Evolutionary conservation across 2,797 vertebrate species (phyloP).

Genomic region (Parambassis ranga): DNA sequence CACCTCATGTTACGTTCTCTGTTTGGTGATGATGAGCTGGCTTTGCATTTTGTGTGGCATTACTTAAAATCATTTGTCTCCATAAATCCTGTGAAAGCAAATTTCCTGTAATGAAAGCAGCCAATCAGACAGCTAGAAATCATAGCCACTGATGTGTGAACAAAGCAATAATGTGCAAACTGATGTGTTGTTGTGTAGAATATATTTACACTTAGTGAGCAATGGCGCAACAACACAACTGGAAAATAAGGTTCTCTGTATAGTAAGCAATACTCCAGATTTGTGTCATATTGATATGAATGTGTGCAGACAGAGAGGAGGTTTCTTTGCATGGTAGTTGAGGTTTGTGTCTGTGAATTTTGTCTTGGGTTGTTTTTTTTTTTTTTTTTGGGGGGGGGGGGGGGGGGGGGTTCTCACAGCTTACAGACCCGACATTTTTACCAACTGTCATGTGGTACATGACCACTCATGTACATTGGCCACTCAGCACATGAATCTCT

Average conservation of each 20-base stretch:
- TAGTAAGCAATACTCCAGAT: too few species aligned
- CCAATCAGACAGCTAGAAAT: neutral
- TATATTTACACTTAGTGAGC: too few species aligned
- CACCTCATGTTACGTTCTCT: too few species aligned
- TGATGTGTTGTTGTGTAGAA: neutral
- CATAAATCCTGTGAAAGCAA: neutral
- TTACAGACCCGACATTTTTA: slow-evolving; percentile 5
- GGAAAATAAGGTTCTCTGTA: too few species aligned
- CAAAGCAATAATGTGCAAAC: neutral
- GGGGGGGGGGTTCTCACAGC: slow-evolving; percentile 12
- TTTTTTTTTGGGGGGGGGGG: slow-evolving; percentile 2
- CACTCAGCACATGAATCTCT: slow-evolving; percentile 37
- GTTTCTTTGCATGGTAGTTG: neutral
- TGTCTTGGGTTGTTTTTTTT: slow-evolving; percentile 9
- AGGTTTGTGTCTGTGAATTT: slow-evolving; percentile 21
- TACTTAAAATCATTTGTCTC: neutral
- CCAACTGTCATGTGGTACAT: neutral
- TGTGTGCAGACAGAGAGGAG: neutral
- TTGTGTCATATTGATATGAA: too few species aligned
- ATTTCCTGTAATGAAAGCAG: neutral
- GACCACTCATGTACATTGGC: slow-evolving; percentile 6
- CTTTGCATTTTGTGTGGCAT: neutral
- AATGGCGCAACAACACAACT: too few species aligned
- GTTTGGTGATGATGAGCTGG: too few species aligned
- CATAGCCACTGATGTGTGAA: neutral